A percentile compares a stretch with the other conserved stretches of the same genome.
These are phyloP conservation scores for Argopecten irradians DNA, from an alignment of 1,140 invertebrate species.

Conservation along the genomic window DNA sequence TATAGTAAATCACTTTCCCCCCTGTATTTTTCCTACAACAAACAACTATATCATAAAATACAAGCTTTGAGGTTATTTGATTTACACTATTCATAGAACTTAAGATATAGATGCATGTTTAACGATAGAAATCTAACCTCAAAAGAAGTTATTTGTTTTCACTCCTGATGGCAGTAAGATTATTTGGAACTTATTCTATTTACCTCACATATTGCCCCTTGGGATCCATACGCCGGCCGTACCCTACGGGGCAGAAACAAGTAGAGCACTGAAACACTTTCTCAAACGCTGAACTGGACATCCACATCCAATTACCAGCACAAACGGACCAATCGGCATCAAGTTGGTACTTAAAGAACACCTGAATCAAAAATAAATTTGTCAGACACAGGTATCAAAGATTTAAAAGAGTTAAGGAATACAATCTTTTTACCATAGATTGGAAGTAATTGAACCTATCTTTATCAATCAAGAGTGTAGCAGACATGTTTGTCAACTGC, in stretches of 20 bases:
- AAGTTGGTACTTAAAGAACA: constrained; percentile 80
- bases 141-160: not conserved
- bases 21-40: not conserved
- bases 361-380: constrained; percentile 53
- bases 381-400: not conserved
- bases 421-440: no score
- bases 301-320: constrained; percentile 90
- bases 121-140: no score
- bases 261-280: constrained; percentile 79
- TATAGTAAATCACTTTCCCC: not conserved
- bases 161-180: not conserved
- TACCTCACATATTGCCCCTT: constrained; percentile 84
- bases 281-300: constrained; percentile 86
- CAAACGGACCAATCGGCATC: constrained; percentile 87
- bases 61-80: not conserved
- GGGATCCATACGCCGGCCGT: constrained; percentile 85
- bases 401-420: no score
- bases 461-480: no score
- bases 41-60: not conserved
- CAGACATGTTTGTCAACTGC: no score
- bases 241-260: constrained; percentile 83
- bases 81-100: not conserved
- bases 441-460: no score
- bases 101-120: not conserved
- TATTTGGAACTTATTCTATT: not conserved